These are phyloP conservation scores for Elegia similella DNA, from an alignment of 2,888 invertebrate species.

Conservation along the genomic window DNA sequence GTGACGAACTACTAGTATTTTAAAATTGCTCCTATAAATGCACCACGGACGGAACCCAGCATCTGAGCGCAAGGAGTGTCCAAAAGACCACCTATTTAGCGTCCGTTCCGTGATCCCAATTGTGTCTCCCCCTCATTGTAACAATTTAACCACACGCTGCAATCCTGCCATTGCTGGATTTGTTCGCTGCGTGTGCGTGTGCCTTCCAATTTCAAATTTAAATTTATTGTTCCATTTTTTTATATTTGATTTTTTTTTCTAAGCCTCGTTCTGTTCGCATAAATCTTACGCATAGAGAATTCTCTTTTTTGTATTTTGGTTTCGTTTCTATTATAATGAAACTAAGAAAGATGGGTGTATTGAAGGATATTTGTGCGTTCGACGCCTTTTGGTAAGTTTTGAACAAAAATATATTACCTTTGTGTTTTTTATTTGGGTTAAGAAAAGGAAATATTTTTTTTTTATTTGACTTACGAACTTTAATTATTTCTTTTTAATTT, in stretches of 20 bases:
- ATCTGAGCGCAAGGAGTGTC: slow-evolving; percentile 16
- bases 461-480: no score
- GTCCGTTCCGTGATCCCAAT: slow-evolving; percentile 54
- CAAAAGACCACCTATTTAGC: slow-evolving; percentile 37
- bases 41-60: slow-evolving; percentile 8
- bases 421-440: neutral
- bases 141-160: slow-evolving; percentile 48
- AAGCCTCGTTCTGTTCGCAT: neutral
- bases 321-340: neutral
- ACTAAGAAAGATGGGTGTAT: slow-evolving; percentile 48
- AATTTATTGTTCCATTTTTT: neutral
- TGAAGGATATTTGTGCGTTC: slow-evolving; percentile 38
- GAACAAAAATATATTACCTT: neutral
- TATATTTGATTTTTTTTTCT: neutral
- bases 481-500: no score
- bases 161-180: slow-evolving; percentile 50
- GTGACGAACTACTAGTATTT: no score
- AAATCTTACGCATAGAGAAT: neutral
- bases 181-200: slow-evolving; percentile 40
- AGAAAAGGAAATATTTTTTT: neutral
- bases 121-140: slow-evolving; percentile 56
- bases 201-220: slow-evolving; percentile 14
- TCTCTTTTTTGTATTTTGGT: neutral
- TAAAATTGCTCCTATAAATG: neutral
- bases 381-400: slow-evolving; percentile 63